phyloP scores from a whole-genome alignment of 2,113 vertebrate genomes.

The Ceyx melanurus region DNA sequence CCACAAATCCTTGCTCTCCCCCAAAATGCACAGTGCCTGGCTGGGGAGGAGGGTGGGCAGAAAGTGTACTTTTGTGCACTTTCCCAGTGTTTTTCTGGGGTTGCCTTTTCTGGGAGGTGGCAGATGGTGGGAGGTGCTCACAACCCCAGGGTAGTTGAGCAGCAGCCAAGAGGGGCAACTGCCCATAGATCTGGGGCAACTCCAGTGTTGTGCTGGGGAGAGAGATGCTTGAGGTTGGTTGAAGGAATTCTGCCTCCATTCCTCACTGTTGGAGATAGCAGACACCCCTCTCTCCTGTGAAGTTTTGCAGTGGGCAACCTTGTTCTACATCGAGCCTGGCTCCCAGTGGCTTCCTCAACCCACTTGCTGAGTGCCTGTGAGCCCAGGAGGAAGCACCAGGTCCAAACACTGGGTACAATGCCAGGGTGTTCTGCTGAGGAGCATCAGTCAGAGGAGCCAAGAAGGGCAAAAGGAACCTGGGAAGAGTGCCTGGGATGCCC shows the following conservation, averaged over 20 bases:
- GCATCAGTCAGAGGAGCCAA: fast-evolving
- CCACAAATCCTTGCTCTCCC: not conserved
- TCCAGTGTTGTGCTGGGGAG: not conserved
- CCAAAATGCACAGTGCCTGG: not conserved
- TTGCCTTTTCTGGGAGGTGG: not conserved
- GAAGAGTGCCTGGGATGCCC: too few species aligned
- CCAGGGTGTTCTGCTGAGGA: fast-evolving
- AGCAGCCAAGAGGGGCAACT: fast-evolving
- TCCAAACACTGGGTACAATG: fast-evolving
- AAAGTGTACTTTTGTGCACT: not conserved
- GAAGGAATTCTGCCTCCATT: not conserved
- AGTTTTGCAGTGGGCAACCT: not conserved
- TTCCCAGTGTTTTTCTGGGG: not conserved
- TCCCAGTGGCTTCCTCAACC: not conserved
- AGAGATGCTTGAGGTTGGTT: fast-evolving
- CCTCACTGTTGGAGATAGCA: fast-evolving
- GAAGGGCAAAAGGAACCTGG: not conserved
- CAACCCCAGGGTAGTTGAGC: not conserved
- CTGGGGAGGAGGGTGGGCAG: not conserved
- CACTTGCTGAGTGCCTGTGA: fast-evolving
- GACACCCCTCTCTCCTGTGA: fast-evolving
- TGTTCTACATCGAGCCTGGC: fast-evolving
- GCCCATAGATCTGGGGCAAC: not conserved
- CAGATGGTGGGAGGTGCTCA: not conserved
- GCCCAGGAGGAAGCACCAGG: not conserved